Evolutionary conservation across 2,888 invertebrate genomes (phyloP), one percentile per base, ranked within the genome.

Genomic region (Platycheirus albimanus): DNA sequence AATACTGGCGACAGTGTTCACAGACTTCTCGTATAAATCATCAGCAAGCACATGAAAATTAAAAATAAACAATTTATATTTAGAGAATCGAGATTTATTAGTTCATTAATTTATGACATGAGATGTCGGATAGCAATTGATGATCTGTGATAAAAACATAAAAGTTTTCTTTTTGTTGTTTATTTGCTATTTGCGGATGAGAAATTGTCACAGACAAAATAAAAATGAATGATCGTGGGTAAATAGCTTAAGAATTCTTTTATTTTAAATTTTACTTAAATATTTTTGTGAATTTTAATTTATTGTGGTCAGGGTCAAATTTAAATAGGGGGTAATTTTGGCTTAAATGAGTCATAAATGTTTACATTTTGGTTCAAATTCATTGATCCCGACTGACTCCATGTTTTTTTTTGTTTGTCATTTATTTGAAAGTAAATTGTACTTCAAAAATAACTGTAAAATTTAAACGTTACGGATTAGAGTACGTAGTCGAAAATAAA

Each of bases 51-150:
- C 1, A 3, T 24, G 17, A 28, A 33, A 24, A 28, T 8, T 70
- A 75, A 45, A 75, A 75, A 75, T 70, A 76, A 36, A 70, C 19
- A 33, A 19, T 58, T 51, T 64, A 70, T 49, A 49, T 58, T 63
- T 75, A 69, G 63, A 64, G n/a, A 41, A 38, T 30, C 6, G 20
- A 51, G 45, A 80, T 76, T 75, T 75, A 80, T 70, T 75, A 58
- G 69, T 70, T 80, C 56, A 64, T 76, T 70, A 70, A 75, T 75
- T 80, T 76, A 76, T 70, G 80, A 64, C 70, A 64, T 19, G 41
- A 64, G 45, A 54, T 49, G 30, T 45, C 56, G 13, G 24, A 33
- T 49, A 8, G 41, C 4, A 19, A 80, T 75, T 70, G 75, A 76
- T 80, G 69, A 64, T 80, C 36, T 51, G 75, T 58, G 70, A 45